Conservation (phyloP, 2,113 vertebrate species). For the Prunella fulvescens region DNA sequence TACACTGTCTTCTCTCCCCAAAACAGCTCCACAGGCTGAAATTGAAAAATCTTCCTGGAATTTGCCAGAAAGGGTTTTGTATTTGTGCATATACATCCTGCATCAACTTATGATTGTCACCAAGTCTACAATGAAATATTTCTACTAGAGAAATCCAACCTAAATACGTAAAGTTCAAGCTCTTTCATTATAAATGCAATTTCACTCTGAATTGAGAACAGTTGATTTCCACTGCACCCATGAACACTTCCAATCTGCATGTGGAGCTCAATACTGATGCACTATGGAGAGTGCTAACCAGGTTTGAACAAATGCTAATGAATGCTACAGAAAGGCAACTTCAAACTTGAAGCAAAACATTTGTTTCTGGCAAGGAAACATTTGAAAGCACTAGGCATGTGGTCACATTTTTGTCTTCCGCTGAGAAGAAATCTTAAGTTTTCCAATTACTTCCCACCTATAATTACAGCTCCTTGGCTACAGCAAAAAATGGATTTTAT, state of each 20-base stretch:
- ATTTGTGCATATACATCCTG: background rate
- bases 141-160: background rate
- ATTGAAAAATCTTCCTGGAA: background rate
- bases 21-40: background rate
- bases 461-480: background rate
- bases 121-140: background rate
- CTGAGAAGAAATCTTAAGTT: background rate
- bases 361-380: background rate
- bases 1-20: background rate
- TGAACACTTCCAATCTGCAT: background rate
- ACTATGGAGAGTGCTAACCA: background rate
- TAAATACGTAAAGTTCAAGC: background rate
- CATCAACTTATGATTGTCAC: background rate
- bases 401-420: background rate
- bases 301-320: background rate
- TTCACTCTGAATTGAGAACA: background rate
- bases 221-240: background rate
- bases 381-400: background rate
- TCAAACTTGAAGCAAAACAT: background rate
- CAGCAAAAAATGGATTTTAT: background rate
- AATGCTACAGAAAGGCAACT: background rate
- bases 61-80: background rate
- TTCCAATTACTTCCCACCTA: background rate
- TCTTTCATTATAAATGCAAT: background rate
- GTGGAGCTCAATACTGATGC: background rate